phyloP scores from a whole-genome alignment of 35 echinoderm and acorn worm genomes.

The Ophioderma brevispina region DNA sequence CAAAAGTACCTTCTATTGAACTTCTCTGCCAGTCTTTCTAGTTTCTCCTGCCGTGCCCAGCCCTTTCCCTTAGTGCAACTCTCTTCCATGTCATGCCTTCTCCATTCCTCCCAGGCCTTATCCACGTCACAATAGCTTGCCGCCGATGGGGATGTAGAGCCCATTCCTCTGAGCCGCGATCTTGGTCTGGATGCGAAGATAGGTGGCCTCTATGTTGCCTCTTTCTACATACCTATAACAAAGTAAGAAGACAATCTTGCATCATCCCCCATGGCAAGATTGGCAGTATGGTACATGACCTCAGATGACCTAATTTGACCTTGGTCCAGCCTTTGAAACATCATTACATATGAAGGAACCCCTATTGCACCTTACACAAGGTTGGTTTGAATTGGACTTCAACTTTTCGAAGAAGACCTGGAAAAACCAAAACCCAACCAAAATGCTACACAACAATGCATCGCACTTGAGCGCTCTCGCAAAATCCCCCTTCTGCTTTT shows the following conservation, averaged over 20 bases:
- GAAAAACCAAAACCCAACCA: no score
- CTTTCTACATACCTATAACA: slow-evolving; percentile 76
- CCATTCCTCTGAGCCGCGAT: slow-evolving; percentile 49
- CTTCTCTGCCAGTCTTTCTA: slow-evolving; percentile 87
- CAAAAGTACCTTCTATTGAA: slow-evolving; percentile 84
- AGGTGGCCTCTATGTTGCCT: slow-evolving; percentile 86
- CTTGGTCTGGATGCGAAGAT: slow-evolving; percentile 82
- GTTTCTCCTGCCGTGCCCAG: slow-evolving; percentile 86
- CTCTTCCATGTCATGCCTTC: slow-evolving; percentile 81
- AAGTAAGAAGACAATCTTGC: slow-evolving; percentile 8
- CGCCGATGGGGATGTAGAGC: slow-evolving; percentile 76
- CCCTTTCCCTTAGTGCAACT: slow-evolving; percentile 91
- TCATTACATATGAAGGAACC: no score
- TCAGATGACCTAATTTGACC: no score
- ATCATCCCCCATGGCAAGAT: no score
- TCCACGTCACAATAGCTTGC: slow-evolving; percentile 81
- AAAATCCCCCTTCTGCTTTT: no score
- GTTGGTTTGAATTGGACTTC: no score
- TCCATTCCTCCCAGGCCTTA: slow-evolving; percentile 77
- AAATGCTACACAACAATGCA: no score
- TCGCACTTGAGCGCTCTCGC: no score
- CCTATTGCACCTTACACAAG: no score
- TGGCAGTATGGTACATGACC: no score
- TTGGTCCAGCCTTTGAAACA: no score
- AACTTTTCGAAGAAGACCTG: no score